Percentiles rank a stretch among this genome's conserved stretches.
Evolutionary conservation across 2,888 invertebrate species (phyloP).

Genomic region (Acanthosepion esculentum): DNA sequence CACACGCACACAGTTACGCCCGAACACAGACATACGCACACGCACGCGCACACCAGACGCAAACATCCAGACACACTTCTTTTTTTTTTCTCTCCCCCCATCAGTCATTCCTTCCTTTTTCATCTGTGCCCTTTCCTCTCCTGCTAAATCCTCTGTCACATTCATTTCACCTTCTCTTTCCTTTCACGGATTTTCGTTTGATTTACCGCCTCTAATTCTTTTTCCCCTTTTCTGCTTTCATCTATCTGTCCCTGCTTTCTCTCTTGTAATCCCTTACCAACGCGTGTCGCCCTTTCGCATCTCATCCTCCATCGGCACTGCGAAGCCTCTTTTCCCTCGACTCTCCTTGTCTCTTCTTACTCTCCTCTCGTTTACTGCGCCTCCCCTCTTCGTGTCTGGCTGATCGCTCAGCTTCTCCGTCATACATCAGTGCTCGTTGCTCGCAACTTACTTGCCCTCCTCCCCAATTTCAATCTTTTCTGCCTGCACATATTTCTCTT

Average conservation of each 20-base stretch:
- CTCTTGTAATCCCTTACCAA: background rate
- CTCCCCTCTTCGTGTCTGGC: background rate
- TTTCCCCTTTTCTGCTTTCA: background rate
- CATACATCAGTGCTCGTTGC: background rate
- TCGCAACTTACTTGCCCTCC: background rate
- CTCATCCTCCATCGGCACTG: background rate
- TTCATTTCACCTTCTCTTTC: background rate
- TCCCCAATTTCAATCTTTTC: background rate
- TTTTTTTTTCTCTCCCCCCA: too few species aligned
- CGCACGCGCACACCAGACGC: too few species aligned
- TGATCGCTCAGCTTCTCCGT: background rate
- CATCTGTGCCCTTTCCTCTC: too few species aligned
- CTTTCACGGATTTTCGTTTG: background rate
- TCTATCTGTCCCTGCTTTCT: background rate
- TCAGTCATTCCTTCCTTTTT: too few species aligned
- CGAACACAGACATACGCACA: too few species aligned
- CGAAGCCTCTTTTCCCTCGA: background rate
- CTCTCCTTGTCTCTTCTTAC: background rate
- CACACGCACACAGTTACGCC: too few species aligned
- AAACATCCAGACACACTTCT: too few species aligned
- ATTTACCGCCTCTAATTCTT: background rate
- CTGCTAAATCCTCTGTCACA: background rate
- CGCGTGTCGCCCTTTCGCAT: background rate
- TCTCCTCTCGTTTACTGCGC: background rate
- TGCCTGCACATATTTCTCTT: constrained; percentile 33